Base-by-base conservation (phyloP, 2,888 invertebrate species). In the Gymnoscelis rufifasciata region DNA sequence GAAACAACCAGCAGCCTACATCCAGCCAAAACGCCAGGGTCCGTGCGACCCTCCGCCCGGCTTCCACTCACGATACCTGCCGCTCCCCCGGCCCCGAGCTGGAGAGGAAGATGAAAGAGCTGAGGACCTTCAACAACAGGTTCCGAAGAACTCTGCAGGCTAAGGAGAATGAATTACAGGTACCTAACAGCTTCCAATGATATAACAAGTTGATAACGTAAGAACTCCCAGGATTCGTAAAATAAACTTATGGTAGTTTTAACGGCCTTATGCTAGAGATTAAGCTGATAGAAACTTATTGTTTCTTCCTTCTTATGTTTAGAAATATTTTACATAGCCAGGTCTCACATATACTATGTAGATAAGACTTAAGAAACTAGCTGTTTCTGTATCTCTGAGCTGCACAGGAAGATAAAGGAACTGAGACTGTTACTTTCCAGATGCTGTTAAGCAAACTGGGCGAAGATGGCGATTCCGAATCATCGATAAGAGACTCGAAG, bases 31-130 rank as follows among this genome's bases (percentile, higher is more conserved):
- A 41, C 8, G 45, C 41, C 1, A 90, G 96, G 45, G 93, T 96
- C 50, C 90, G 97, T 29, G 95, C 97, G 1, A 97, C 97, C 0
- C 84, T 97, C 38, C 91, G 95, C 50, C 97, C 97, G 1, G 93
- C 95, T 2, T 94, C 95, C 64, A 91, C 92, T 0, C 91, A 91
- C 70, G 90, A 95, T 26, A 43, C 44, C 49, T 90, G 95, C 56
- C 94, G 95, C 64, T 95, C 95, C 0, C 94, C 93, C 5, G 93
- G 93, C 0, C 95, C 94, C 36, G 95, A 96, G 74, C 84, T 96
- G 51, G 95, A 96, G 71, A 91, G 94, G 51, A 91, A 94, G 49
- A 84, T 97, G 67, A 93, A 94, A 68, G 95, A 96, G 71, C 93
- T 96, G 11, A 92, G 95, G 59, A 92, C 93, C 57, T 93, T 93